phyloP scores from a whole-genome alignment of 2,113 vertebrate genomes.

The Myrmecophaga tridactyla region DNA sequence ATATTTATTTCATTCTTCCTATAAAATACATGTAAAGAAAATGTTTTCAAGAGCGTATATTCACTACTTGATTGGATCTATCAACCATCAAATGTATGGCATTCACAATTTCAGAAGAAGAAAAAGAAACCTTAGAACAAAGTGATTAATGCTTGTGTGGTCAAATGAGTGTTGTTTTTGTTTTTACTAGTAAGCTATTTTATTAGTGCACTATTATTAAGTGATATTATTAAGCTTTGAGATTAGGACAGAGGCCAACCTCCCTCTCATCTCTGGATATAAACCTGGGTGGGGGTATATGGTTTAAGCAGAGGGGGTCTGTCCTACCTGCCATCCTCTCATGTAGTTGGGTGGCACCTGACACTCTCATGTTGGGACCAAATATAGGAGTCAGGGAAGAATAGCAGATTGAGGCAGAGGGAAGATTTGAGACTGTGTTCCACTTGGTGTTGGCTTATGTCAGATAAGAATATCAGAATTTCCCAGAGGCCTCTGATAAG shows the following conservation, averaged over 20 bases:
- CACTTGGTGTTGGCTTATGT: neutral
- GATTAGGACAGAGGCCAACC: neutral
- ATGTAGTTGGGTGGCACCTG: neutral
- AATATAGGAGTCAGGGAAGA: neutral
- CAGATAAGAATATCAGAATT: neutral
- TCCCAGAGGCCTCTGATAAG: neutral
- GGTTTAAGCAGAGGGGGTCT: neutral
- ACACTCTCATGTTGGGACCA: neutral
- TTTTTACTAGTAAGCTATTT: neutral
- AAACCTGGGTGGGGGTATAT: rapidly evolving
- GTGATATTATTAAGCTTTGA: neutral
- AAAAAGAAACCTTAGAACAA: neutral
- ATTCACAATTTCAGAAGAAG: neutral
- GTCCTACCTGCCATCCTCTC: neutral
- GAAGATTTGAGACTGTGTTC: neutral
- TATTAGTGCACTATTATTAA: neutral
- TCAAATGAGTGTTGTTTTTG: neutral
- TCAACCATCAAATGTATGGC: neutral
- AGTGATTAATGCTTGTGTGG: neutral
- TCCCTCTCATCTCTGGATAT: neutral
- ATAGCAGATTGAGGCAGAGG: neutral
- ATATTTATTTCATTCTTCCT: neutral
- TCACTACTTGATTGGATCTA: neutral
- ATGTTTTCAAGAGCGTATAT: neutral
- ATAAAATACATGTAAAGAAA: neutral